Evolutionary conservation across 2,113 vertebrate species (phyloP), one percentile per base, ranked within the genome.

Genomic region (Sander lucioperca): DNA sequence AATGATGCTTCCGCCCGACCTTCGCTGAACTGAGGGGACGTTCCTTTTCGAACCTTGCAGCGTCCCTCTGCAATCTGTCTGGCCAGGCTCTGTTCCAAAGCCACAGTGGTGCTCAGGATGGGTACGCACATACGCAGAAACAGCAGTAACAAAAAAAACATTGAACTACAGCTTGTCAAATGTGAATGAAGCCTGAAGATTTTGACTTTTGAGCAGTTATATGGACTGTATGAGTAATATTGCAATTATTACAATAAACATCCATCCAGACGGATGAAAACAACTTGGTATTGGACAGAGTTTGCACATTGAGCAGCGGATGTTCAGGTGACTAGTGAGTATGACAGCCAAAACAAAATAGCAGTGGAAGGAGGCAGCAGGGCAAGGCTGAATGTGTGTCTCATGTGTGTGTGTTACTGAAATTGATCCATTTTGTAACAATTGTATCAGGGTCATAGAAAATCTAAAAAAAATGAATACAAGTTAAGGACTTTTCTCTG

Each of bases 1-100:
- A 92, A 93, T 89, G 92, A 90, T 59, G 67, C 88, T 83, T 74
- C 76, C 1, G 83, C 36, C 33, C 15, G 91, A 94, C 94, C 94
- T 93, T 91, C 77, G 64, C 77, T 82, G 79, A 92, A 86, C 90
- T 59, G 77, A 86, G 67, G 76, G 80, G 86, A 90, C 83, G 78
- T 80, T 86, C 74, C 80, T 85, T 80, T 88, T 83, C 7, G n/a
- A 80, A 81, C 80, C 74, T 82, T 1, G 1, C 57, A 21, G 63
- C 36, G 25, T 70, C 78, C 76, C 67, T 56, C 84, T 82, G 82
- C 90, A 90, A 91, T 91, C 88, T 88, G 89, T 91, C 83, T 77
- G 88, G n/a, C 58, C 79, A 79, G 75, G 66, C 77, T 80, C 56
- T 30, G 33, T 58, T 86, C 85, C 92, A 93, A 91, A 91, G 91